A percentile compares a stretch with the other conserved stretches of the same genome.
These are phyloP conservation scores for Scaptomyza tumidula DNA, from an alignment of 2,888 invertebrate genomes.

Conservation along the genomic window DNA sequence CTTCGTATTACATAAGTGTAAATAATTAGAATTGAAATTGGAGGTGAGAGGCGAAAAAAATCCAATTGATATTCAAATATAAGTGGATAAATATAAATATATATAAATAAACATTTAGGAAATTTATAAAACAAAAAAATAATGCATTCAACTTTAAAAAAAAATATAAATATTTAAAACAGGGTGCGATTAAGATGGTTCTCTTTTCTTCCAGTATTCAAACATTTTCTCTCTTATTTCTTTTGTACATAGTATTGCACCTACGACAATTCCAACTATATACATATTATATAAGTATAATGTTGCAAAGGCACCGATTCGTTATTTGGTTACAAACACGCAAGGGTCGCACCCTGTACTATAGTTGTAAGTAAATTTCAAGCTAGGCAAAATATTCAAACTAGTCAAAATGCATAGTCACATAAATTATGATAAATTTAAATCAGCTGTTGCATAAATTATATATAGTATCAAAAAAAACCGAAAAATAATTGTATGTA, in stretches of 20 bases:
- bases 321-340: conserved; percentile 33
- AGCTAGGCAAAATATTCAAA: conserved; percentile 55
- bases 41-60: conserved; percentile 16
- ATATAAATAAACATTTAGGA: conserved; percentile 26
- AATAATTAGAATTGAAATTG: conserved; percentile 38
- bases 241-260: conserved; percentile 56
- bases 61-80: conserved; percentile 5
- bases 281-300: conserved; percentile 23
- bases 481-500: conserved; percentile 31
- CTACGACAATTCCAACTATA: conserved; percentile 22
- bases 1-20: conserved; percentile 62
- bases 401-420: conserved; percentile 55
- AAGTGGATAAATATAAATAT: not conserved
- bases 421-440: conserved; percentile 21
- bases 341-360: conserved; percentile 56
- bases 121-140: conserved; percentile 24
- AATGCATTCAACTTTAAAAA: conserved; percentile 11
- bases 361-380: conserved; percentile 63
- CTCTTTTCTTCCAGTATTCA: conserved; percentile 28
- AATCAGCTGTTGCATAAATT: conserved; percentile 36
- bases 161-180: conserved; percentile 6
- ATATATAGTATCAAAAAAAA: conserved; percentile 3
- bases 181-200: conserved; percentile 36
- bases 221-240: conserved; percentile 34
- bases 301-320: conserved; percentile 60